These are phyloP conservation scores for Rhaphigaster nebulosa DNA, from an alignment of 2,888 invertebrate genomes.

Conservation along the genomic window DNA sequence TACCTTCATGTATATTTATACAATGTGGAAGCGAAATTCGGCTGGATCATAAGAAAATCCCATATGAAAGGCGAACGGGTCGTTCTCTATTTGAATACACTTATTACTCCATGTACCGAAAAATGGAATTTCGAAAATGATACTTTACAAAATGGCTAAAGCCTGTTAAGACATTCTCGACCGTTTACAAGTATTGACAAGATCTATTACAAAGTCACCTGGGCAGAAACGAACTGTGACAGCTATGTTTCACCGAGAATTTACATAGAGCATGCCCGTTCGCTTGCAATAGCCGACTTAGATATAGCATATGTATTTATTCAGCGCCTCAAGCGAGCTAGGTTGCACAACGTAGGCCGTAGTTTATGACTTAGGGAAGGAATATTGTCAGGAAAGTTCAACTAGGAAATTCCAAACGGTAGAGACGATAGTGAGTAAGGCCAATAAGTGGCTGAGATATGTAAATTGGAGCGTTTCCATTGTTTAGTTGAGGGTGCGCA, in stretches of 20 bases:
- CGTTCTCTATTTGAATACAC: too few relatives aligned
- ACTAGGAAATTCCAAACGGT: background rate
- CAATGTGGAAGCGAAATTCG: too few relatives aligned
- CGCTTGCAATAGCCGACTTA: background rate
- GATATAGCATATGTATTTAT: background rate
- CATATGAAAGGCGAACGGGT: too few relatives aligned
- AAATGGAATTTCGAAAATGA: background rate
- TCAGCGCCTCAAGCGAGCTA: background rate
- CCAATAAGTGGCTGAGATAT: background rate
- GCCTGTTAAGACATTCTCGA: background rate
- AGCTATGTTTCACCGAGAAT: background rate
- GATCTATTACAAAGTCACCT: conserved; percentile 10
- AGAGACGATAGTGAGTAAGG: background rate
- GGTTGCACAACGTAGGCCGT: background rate
- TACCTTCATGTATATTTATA: too few relatives aligned
- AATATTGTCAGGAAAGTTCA: conserved; percentile 15
- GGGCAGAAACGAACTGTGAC: background rate
- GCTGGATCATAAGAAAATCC: too few relatives aligned
- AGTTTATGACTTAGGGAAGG: background rate
- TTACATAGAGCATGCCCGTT: conserved; percentile 17
- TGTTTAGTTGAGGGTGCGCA: background rate
- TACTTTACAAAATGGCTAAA: background rate
- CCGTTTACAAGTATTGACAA: background rate
- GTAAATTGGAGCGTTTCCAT: conserved; percentile 35
- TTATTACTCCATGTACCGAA: background rate